Evolutionary conservation across 2,113 vertebrate species (phyloP).

Genomic region (Cnemophilus loriae): DNA sequence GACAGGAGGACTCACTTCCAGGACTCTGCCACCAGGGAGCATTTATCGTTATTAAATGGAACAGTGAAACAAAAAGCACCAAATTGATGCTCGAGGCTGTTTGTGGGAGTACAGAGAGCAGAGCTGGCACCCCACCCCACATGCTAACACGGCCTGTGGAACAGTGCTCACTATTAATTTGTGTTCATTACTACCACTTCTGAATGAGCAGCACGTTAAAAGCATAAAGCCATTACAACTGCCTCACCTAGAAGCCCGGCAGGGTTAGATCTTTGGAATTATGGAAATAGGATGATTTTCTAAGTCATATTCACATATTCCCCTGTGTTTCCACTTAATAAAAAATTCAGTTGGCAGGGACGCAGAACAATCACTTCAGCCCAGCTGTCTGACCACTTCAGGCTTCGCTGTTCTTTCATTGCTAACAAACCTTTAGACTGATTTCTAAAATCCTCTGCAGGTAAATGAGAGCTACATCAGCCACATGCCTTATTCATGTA

Average conservation of each 20-base stretch:
- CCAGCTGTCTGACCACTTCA: not conserved
- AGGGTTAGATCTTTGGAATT: not conserved
- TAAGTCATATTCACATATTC: not conserved
- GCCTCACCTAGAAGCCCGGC: not conserved
- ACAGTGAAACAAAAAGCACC: not conserved
- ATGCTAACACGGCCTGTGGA: not conserved
- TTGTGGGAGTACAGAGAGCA: not conserved
- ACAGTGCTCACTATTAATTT: not conserved
- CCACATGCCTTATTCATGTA: not conserved
- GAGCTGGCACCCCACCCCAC: not conserved
- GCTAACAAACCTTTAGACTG: not conserved
- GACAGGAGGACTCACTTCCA: not conserved
- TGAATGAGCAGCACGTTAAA: not conserved
- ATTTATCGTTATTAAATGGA: not conserved
- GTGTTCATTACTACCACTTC: not conserved
- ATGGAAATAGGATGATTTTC: rapidly evolving
- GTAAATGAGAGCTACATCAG: not conserved
- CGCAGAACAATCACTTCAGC: not conserved
- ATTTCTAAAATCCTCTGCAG: not conserved
- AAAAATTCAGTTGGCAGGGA: not conserved
- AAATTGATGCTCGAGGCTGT: rapidly evolving
- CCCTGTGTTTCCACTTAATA: not conserved
- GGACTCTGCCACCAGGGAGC: not conserved
- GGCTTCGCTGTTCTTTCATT: not conserved
- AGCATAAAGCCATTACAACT: not conserved